phyloP scores from a whole-genome alignment of 2,888 invertebrate genomes.

The Brassicogethes aeneus region DNA sequence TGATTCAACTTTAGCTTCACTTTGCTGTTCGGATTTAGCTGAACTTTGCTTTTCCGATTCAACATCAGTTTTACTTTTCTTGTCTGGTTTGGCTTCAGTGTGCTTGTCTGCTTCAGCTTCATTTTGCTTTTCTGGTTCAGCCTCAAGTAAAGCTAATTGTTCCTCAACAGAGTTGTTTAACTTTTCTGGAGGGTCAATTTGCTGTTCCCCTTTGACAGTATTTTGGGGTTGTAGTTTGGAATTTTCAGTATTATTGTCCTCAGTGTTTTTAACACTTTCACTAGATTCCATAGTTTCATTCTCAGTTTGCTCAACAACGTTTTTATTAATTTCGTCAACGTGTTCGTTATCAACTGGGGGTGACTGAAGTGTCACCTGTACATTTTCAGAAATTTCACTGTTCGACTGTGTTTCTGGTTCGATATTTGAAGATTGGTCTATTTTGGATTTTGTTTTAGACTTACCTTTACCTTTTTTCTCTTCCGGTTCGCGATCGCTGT shows the following conservation, averaged over 20 bases:
- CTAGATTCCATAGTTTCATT: too few species aligned
- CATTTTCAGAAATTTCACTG: conserved; percentile 37
- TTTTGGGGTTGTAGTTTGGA: too few species aligned
- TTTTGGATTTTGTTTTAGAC: conserved; percentile 40
- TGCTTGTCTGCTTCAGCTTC: too few species aligned
- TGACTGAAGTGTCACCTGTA: conserved; percentile 40
- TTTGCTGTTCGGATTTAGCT: conserved; percentile 5
- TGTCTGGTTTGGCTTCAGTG: too few species aligned
- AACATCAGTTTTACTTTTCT: neutral
- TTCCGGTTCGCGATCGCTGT: conserved; percentile 16
- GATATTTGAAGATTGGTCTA: conserved; percentile 32
- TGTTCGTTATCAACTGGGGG: conserved; percentile 30
- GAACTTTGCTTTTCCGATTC: conserved; percentile 8
- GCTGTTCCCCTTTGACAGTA: too few species aligned
- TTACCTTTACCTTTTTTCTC: conserved; percentile 39
- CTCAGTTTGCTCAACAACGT: too few species aligned
- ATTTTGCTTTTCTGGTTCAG: too few species aligned
- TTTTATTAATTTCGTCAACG: conserved; percentile 15
- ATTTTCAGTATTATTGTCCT: conserved; percentile 6
- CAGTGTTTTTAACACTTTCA: too few species aligned
- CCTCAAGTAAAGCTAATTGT: too few species aligned
- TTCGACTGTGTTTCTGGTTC: conserved; percentile 33
- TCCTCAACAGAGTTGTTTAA: too few species aligned
- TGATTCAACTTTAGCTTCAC: conserved; percentile 5
- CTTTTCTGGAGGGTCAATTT: too few species aligned